Base-by-base conservation (phyloP, 2,113 vertebrate species). In the Hucho hucho region DNA sequence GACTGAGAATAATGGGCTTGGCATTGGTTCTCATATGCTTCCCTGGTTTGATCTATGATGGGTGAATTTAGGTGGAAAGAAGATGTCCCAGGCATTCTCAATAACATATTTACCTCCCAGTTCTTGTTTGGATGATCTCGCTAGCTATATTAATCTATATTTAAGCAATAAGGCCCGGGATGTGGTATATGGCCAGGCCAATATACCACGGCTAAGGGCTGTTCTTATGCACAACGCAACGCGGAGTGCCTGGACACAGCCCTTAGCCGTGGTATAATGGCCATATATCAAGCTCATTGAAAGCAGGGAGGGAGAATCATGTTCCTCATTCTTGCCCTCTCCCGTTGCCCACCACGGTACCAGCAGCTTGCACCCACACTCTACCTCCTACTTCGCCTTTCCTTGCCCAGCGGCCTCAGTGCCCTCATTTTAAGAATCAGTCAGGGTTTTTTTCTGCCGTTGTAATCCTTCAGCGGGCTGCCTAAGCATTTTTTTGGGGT, bases 361-460 rank as follows among this genome's bases (percentile, higher is more conserved):
- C 16, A 64, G 56, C 25, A 84, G 12, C 37, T 9, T 29, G n/a
- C 37, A 69, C 32, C 20, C 67, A 46, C 43, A 20, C 3, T 12
- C 37, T 47, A 20, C 32, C 29, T 53, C 26, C 37, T 32, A 18
- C 64, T 20, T 18, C 1, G 72, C 65, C 16, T 53, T 53, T n/a
- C 76, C 65, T 71, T 81, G 29, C 70, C 75, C 71, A 72, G 58
- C 16, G 29, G 64, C 73, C 79, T 81, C 46, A 84, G 79, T 88
- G 78, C 78, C 65, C 78, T 75, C 78, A 82, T 89, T 49, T 49
- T 81, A 69, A 87, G 80, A 88, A 83, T 81, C 79, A 59, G 71
- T 81, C 75, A 78, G 73, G 81, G 80, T 83, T 89, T 85, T 83
- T 0, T 2, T 2, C 7, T 43, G 37, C 37, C 7, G 7, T 11